Percentiles rank a stretch among this genome's conserved stretches.
phyloP scores from a whole-genome alignment of 2,797 vertebrate species.

The Morus bassanus region DNA sequence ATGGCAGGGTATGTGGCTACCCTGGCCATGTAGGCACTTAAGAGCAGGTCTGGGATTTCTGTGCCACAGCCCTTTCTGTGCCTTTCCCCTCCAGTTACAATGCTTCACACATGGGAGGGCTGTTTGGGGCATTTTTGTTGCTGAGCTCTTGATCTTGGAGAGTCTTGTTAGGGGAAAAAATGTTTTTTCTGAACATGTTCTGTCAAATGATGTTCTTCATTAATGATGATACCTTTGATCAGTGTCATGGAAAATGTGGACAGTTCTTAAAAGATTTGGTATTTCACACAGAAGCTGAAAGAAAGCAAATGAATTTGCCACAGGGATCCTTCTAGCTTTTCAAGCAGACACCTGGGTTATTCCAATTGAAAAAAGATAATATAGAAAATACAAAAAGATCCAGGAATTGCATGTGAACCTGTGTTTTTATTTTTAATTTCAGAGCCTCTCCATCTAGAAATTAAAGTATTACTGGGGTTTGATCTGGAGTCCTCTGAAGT shows the following conservation, averaged over 20 bases:
- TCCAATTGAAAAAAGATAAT: background rate
- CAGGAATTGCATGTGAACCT: background rate
- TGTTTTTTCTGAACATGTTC: background rate
- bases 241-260: background rate
- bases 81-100: background rate
- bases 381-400: background rate
- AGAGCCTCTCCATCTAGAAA: background rate
- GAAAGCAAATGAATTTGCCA: background rate
- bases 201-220: background rate
- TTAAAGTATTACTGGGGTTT: background rate
- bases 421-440: background rate
- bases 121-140: background rate
- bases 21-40: rapidly evolving
- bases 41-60: background rate
- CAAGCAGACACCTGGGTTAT: background rate
- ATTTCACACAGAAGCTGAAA: background rate
- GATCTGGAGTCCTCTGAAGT: background rate
- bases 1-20: background rate
- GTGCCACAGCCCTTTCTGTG: background rate
- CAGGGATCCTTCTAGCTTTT: background rate
- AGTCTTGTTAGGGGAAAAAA: background rate
- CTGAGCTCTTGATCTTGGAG: background rate
- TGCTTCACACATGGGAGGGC: rapidly evolving
- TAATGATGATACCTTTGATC: background rate
- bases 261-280: background rate